Evolutionary conservation across 2,113 vertebrate genomes (phyloP).

Genomic region (Oriolus oriolus): DNA sequence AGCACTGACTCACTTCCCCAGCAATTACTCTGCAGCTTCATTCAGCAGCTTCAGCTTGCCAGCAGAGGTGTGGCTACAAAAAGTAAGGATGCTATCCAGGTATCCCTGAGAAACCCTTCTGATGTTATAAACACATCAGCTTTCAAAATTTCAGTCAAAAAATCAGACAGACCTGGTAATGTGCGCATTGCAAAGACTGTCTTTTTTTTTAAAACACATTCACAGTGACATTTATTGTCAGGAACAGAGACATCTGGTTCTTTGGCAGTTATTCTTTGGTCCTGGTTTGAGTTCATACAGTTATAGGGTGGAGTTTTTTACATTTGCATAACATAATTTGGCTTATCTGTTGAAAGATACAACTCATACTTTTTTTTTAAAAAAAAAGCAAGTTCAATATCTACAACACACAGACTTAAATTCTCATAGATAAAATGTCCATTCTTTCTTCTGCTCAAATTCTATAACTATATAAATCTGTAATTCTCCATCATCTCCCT

Average conservation of each 20-base stretch:
- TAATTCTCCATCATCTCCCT: neutral
- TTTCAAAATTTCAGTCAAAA: neutral
- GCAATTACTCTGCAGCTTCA: neutral
- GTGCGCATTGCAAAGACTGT: neutral
- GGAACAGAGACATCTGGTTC: neutral
- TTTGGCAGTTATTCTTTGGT: neutral
- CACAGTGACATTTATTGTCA: neutral
- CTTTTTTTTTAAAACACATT: neutral
- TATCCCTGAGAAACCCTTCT: neutral
- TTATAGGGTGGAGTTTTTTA: neutral
- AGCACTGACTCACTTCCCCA: slow-evolving; percentile 34
- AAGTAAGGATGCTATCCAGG: neutral
- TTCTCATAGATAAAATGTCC: neutral
- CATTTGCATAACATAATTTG: neutral
- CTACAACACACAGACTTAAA: neutral
- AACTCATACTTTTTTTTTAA: neutral
- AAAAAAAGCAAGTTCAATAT: neutral
- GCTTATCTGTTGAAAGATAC: neutral
- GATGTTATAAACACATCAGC: neutral
- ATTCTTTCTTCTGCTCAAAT: neutral
- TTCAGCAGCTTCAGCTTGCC: neutral
- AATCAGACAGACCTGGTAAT: neutral
- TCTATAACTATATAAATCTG: neutral
- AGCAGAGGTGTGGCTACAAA: neutral
- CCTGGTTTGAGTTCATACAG: neutral